phyloP scores from a whole-genome alignment of 2,113 vertebrate genomes.

The Mobula hypostoma region DNA sequence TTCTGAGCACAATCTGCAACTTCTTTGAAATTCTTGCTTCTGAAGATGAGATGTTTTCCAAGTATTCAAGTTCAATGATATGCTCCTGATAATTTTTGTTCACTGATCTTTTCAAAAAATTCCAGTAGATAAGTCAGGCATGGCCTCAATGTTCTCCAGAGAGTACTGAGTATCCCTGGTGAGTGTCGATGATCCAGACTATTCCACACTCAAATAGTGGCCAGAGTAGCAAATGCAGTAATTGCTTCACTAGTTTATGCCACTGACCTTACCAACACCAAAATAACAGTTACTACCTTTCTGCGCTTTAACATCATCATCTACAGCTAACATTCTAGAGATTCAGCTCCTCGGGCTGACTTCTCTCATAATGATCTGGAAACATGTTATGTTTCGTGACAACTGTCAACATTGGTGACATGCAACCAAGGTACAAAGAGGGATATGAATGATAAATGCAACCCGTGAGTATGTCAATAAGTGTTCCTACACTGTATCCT shows the following conservation, averaged over 20 bases:
- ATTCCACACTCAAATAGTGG: background rate
- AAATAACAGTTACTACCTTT: background rate
- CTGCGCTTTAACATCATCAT: background rate
- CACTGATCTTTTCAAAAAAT: conserved; percentile 15
- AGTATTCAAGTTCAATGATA: background rate
- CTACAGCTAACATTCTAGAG: background rate
- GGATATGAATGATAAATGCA: too few relatives aligned
- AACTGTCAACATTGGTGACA: too few relatives aligned
- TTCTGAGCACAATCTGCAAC: background rate
- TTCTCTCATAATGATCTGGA: background rate
- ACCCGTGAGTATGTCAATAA: background rate
- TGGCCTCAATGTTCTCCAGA: background rate
- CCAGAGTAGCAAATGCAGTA: background rate
- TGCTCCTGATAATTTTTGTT: background rate
- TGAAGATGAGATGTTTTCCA: background rate
- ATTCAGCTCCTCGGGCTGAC: background rate
- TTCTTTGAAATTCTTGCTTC: background rate
- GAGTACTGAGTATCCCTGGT: background rate
- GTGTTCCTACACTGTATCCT: background rate
- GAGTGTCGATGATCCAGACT: too few relatives aligned
- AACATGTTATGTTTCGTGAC: background rate
- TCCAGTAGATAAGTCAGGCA: background rate
- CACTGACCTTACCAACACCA: background rate
- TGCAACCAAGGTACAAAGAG: too few relatives aligned
- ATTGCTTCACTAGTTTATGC: background rate